Base-by-base conservation (phyloP, 2,888 invertebrate genomes). In the Globia sparganii region DNA sequence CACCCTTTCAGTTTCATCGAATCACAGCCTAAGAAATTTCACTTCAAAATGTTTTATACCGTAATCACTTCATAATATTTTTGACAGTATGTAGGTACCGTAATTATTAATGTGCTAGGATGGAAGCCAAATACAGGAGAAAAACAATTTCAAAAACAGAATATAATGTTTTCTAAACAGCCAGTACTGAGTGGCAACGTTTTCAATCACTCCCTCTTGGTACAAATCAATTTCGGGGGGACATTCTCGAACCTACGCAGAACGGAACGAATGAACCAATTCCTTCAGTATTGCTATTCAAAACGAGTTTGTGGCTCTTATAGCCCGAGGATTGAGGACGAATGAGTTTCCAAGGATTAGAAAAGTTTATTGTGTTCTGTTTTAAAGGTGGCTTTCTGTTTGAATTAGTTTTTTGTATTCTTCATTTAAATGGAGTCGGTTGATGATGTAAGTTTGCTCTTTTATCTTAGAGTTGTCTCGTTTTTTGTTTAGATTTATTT, bases 141-240 rank as follows among this genome's bases (percentile, higher is more conserved):
- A 59, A 53, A 59, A 34, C 34, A 15, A 53, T 65, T 72, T 53
- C 46, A 67, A 85, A 81, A 70, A 62, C 5, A 37, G 56, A 75
- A 82, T 74, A 56, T 25, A 56, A 56, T 61, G 56, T 70, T 75
- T 83, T 65, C 34, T 34, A 75, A 78, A 70, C 81, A 76, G 86
- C 86, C 83, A 86, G 86, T 87, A 70, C 64, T 61, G 66, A 71
- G 69, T 65, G 46, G 58, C 72, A 73, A 74, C 64, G 64, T 89
- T 90, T 91, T 90, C 91, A 92, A 92, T 92, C 91, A 91, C 88
- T 87, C 88, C 77, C 75, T 74, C 71, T 72, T 71, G 74, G 76
- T 85, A 87, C 85, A 88, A 89, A 87, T 89, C 86, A 86, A 80
- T 78, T n/a, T n/a, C n/a, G 79, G 69, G 75, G 79, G 64, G 84